phyloP scores from a whole-genome alignment of 2,113 vertebrate species.

The Phrynocephalus versicolor region DNA sequence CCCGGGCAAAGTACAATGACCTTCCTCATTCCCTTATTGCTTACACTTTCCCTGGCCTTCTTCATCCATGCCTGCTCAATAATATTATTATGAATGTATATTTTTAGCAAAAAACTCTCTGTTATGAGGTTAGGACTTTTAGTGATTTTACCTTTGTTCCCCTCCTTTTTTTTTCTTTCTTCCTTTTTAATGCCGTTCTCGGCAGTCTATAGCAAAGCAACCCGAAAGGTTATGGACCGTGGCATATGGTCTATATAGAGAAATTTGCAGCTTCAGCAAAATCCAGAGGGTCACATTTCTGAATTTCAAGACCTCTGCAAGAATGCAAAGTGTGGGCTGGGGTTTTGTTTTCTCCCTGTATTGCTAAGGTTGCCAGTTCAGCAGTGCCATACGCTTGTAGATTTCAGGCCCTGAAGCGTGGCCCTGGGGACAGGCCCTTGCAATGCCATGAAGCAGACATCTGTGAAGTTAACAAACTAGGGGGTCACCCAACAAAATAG shows the following conservation, averaged over 20 bases:
- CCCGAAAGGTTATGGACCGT: neutral
- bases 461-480: no score
- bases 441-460: no score
- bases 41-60: slow-evolving; percentile 87
- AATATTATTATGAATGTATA: slow-evolving; percentile 99
- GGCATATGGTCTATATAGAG: neutral
- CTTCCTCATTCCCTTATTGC: slow-evolving; percentile 92
- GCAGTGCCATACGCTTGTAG: no score
- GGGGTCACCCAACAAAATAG: no score
- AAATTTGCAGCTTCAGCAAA: neutral
- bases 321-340: neutral
- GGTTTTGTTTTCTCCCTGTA: neutral
- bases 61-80: slow-evolving; percentile 93
- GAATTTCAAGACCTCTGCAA: neutral
- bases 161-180: slow-evolving; percentile 3
- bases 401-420: no score
- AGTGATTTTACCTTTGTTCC: slow-evolving; percentile 76
- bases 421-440: no score
- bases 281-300: neutral
- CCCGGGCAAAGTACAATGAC: slow-evolving; percentile 95
- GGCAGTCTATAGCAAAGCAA: slow-evolving; percentile 56
- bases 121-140: slow-evolving; percentile 91
- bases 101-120: slow-evolving; percentile 91
- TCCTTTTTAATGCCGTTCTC: slow-evolving; percentile 72
- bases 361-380: no score